A percentile compares a stretch with the other conserved stretches of the same genome.
Conservation (phyloP, 2,113 vertebrate genomes). For the Istiophorus platypterus region DNA sequence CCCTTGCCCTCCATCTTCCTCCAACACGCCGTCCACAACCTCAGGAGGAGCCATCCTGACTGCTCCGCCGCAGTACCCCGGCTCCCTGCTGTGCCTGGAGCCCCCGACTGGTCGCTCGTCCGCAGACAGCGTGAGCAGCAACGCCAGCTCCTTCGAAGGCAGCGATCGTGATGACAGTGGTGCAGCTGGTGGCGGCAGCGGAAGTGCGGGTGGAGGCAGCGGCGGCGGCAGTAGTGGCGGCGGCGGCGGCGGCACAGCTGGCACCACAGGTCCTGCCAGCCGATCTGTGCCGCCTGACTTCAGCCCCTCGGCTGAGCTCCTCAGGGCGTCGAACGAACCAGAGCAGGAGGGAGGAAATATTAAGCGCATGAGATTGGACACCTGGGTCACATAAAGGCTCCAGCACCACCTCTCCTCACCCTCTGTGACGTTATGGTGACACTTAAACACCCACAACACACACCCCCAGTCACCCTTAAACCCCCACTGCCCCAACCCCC, state of each 20-base stretch:
- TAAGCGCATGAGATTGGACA: slow-evolving; percentile 95
- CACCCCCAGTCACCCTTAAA: slow-evolving; percentile 48
- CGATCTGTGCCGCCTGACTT: slow-evolving; percentile 85
- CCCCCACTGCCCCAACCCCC: slow-evolving; percentile 47
- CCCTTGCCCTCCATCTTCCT: slow-evolving; percentile 84
- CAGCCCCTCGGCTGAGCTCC: slow-evolving; percentile 86
- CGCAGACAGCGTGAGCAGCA: slow-evolving; percentile 94
- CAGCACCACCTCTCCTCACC: background rate
- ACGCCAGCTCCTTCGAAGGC: slow-evolving; percentile 93
- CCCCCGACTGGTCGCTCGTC: slow-evolving; percentile 89
- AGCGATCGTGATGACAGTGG: slow-evolving; percentile 89
- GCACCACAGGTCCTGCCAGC: slow-evolving; percentile 78
- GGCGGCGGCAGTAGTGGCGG: slow-evolving; percentile 75
- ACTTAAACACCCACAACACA: slow-evolving; percentile 57
- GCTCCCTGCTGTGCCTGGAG: slow-evolving; percentile 88
- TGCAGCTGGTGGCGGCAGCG: slow-evolving; percentile 68
- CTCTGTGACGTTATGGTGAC: slow-evolving; percentile 58
- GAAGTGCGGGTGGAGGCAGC: slow-evolving; percentile 66
- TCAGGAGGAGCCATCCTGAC: slow-evolving; percentile 67
- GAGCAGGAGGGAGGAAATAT: slow-evolving; percentile 90
- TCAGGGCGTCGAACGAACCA: slow-evolving; percentile 86
- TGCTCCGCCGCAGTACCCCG: slow-evolving; percentile 84
- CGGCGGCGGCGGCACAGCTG: slow-evolving; percentile 57
- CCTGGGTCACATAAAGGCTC: slow-evolving; percentile 92
- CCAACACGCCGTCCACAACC: slow-evolving; percentile 73